These are phyloP conservation scores for Spatula clypeata DNA, from an alignment of 2,797 vertebrate species.

Conservation along the genomic window DNA sequence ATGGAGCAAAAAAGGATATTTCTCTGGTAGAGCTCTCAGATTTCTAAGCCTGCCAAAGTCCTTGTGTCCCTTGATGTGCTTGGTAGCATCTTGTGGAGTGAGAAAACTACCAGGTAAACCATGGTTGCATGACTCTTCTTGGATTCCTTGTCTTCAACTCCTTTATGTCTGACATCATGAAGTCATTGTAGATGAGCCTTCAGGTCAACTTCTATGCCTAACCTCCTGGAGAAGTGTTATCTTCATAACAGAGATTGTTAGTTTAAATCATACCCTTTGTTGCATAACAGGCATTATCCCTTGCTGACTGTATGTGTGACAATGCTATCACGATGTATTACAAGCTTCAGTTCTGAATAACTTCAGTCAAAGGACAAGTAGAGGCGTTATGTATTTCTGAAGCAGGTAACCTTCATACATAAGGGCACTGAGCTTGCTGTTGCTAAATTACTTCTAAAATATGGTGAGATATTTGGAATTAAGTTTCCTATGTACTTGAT, in stretches of 20 bases:
- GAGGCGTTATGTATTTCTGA: slow-evolving; percentile 27
- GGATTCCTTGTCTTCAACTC: neutral
- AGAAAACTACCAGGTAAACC: neutral
- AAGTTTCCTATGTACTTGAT: slow-evolving; percentile 63
- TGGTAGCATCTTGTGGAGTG: neutral
- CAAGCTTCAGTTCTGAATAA: slow-evolving; percentile 27
- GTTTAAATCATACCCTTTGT: neutral
- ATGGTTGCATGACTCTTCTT: neutral
- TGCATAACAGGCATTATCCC: neutral
- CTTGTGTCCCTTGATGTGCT: accelerated
- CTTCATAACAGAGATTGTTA: slow-evolving; percentile 28
- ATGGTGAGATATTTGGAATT: slow-evolving; percentile 62
- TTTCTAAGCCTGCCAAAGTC: neutral
- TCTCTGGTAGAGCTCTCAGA: neutral
- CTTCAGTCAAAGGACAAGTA: slow-evolving; percentile 27
- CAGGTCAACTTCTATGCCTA: neutral
- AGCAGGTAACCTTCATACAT: slow-evolving; percentile 67
- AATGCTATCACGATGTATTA: neutral
- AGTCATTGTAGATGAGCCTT: neutral
- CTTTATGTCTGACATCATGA: neutral
- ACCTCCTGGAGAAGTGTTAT: neutral
- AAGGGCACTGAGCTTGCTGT: slow-evolving; percentile 38
- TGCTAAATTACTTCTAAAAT: slow-evolving; percentile 69
- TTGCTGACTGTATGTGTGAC: neutral
- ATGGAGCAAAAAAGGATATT: neutral